Conservation (phyloP, 2,888 invertebrate species). For the Macrosiphum euphorbiae region DNA sequence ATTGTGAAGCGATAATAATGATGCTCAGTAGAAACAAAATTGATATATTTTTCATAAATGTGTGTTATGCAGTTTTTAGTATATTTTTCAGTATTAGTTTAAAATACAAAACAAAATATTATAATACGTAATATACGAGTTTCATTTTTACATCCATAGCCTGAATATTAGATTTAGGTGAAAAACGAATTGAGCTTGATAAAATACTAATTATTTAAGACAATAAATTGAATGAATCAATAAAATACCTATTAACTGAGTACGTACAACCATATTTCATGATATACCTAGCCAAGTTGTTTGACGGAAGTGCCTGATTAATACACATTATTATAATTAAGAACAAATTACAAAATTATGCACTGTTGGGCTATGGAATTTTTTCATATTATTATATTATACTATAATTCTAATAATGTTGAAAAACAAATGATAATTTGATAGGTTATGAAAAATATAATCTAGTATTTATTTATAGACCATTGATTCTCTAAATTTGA, state of each 20-base stretch:
- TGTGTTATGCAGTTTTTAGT: neutral
- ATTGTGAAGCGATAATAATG: neutral
- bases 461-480: neutral
- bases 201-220: neutral
- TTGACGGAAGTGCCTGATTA: no score
- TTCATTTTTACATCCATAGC: neutral
- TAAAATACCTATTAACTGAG: neutral
- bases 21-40: neutral
- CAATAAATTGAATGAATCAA: neutral
- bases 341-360: no score
- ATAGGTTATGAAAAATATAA: no score
- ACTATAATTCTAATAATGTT: no score
- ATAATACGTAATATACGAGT: neutral
- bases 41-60: neutral
- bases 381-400: no score
- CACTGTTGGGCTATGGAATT: no score
- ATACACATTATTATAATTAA: no score
- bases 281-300: no score
- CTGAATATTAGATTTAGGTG: neutral
- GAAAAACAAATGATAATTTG: no score
- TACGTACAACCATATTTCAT: neutral
- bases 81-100: neutral
- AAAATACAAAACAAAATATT: neutral
- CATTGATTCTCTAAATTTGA: neutral
- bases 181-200: neutral